Evolutionary conservation across 2,888 invertebrate genomes (phyloP), one percentile per base, ranked within the genome.

Genomic region (Vanessa cardui): DNA sequence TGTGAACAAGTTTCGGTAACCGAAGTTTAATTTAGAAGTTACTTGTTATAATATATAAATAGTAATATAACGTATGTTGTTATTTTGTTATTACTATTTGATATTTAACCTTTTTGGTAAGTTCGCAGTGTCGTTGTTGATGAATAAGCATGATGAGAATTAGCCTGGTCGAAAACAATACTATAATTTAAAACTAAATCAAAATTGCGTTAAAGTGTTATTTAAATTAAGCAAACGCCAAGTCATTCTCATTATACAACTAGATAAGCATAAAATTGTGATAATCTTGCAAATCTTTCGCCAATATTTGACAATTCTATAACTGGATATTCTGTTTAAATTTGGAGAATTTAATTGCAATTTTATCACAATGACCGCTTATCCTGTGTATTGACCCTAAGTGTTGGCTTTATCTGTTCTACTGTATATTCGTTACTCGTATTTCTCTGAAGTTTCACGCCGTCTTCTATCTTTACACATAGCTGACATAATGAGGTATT

Each of bases 1-100:
- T 90, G 91, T 92, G 91, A 92, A 92, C 90, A 87, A 86, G 85
- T 88, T 87, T 90, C 84, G 90, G 89, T 90, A 90, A 89, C 78
- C 82, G 87, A 85, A 82, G 88, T 86, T 86, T 87, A 82, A 85
- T 88, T 88, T 88, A 86, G 86, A 84, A 87, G 88, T 87, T 83
- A 87, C 80, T 86, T 86, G 86, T 87, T 86, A 85, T 85, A 83
- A 83, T 85, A 86, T 84, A 82, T 80, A 79, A 82, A 80, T 87
- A 84, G 80, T 81, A 76, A 80, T 80, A 83, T 81, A 81, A 83
- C 81, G 83, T 86, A 85, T 84, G 83, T 88, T 85, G 80, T 86
- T 83, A 79, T 81, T 85, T 82, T 82, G 78, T 81, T 80, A 83
- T 84, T 73, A 71, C 68, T 74, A 78, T 71, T 80, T 83, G 75